Percentiles rank a stretch among this genome's conserved stretches.
These are phyloP conservation scores for Halisarca cf. caerulea DNA, from an alignment of 37 sponge, comb jelly and placozoan species.

Conservation along the genomic window DNA sequence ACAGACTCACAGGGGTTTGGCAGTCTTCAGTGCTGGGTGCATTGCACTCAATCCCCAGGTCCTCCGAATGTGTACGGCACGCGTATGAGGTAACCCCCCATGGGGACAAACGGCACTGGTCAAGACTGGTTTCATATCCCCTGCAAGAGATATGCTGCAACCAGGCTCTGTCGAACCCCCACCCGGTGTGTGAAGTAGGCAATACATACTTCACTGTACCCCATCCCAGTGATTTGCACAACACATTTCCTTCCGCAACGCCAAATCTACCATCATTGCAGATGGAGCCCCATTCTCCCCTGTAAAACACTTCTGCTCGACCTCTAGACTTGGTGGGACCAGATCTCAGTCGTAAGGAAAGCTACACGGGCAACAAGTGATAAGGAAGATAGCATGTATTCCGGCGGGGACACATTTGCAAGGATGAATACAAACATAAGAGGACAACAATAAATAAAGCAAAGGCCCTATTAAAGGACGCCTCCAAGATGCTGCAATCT, in stretches of 20 bases:
- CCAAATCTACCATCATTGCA: conserved; percentile 3
- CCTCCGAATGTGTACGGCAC: background rate
- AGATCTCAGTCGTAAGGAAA: background rate
- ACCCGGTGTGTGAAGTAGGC: background rate
- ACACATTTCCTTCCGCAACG: background rate
- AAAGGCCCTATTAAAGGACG: no score
- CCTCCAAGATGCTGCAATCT: no score
- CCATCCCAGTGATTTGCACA: background rate
- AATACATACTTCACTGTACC: background rate
- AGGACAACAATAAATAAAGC: no score
- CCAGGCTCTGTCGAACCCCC: conserved; percentile 8
- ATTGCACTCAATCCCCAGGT: background rate
- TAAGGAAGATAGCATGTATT: no score
- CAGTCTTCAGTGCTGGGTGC: no score
- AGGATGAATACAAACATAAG: no score
- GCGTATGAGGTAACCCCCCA: background rate
- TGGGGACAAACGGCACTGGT: background rate
- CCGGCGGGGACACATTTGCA: no score
- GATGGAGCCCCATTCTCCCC: conserved; percentile 9
- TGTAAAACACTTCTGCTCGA: conserved; percentile 1
- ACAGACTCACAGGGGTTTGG: no score
- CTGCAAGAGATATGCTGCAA: background rate
- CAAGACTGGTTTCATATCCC: background rate
- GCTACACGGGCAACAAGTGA: no score
- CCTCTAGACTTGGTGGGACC: background rate